Percentiles rank a stretch among this genome's conserved stretches.
Conservation (phyloP, 2,113 vertebrate species). For the Clarias macrocephalus region DNA sequence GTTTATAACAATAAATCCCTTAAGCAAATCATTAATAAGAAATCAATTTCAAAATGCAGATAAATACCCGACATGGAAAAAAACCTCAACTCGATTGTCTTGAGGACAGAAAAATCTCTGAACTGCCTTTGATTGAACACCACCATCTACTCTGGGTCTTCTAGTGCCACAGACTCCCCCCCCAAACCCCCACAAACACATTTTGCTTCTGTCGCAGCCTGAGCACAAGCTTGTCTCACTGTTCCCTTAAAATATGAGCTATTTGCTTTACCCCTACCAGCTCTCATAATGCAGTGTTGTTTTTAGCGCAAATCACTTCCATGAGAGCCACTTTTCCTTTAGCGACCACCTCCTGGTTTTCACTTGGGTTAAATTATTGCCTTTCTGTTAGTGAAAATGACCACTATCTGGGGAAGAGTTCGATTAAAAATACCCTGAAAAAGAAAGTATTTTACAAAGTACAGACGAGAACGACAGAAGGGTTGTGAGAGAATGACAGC, state of each 20-base stretch:
- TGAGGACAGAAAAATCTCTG: slow-evolving; percentile 41
- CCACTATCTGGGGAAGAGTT: slow-evolving; percentile 82
- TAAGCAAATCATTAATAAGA: not conserved
- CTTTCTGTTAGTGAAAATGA: slow-evolving; percentile 72
- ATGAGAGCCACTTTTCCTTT: slow-evolving; percentile 77
- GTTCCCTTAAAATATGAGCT: slow-evolving; percentile 84
- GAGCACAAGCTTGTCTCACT: slow-evolving; percentile 13
- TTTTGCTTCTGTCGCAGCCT: not conserved
- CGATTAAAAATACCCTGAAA: slow-evolving; percentile 62
- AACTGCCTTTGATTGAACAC: slow-evolving; percentile 51
- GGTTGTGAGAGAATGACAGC: not conserved
- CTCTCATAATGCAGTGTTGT: slow-evolving; percentile 92
- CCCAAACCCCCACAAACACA: too few species aligned
- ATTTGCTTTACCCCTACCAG: slow-evolving; percentile 90
- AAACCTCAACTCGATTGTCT: not conserved
- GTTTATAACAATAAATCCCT: not conserved
- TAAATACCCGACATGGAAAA: not conserved
- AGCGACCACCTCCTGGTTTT: slow-evolving; percentile 28
- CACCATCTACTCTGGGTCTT: slow-evolving; percentile 34
- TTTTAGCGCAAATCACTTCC: slow-evolving; percentile 96
- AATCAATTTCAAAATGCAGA: not conserved
- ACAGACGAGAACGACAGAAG: not conserved
- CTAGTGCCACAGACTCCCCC: not conserved
- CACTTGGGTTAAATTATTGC: slow-evolving; percentile 82
- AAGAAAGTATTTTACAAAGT: not conserved